Evolutionary conservation across 2,113 vertebrate genomes (phyloP).

Genomic region (Myotis davidii): DNA sequence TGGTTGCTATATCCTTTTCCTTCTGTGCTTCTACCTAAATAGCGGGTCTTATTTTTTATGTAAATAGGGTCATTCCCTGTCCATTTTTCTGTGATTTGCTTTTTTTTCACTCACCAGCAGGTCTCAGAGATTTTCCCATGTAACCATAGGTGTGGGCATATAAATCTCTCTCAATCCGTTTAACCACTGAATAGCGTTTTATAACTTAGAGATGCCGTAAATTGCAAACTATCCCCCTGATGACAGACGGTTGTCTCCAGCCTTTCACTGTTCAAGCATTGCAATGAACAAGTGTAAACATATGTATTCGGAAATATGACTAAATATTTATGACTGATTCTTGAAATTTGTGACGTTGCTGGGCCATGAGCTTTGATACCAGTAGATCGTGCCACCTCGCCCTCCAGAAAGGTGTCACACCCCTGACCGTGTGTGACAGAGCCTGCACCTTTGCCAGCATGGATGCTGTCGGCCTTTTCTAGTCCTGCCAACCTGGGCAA

Average conservation of each 20-base stretch:
- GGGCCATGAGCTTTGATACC: background rate
- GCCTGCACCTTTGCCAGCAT: background rate
- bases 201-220: background rate
- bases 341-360: background rate
- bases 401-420: background rate
- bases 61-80: background rate
- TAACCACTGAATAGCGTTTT: background rate
- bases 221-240: background rate
- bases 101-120: background rate
- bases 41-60: background rate
- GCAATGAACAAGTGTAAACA: background rate
- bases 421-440: background rate
- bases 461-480: background rate
- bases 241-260: background rate
- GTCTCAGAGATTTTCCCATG: background rate
- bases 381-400: background rate
- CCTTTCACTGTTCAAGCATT: background rate
- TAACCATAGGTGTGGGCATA: slow-evolving; percentile 18
- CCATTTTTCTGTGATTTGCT: background rate
- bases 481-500: background rate
- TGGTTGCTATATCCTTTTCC: background rate
- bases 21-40: background rate
- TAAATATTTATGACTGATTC: background rate
- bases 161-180: background rate
- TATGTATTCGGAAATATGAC: background rate